Evolutionary conservation across 30 jellyfish, hydroid and myxozoan genomes (phyloP).

Genomic region (Cassiopea andromeda): DNA sequence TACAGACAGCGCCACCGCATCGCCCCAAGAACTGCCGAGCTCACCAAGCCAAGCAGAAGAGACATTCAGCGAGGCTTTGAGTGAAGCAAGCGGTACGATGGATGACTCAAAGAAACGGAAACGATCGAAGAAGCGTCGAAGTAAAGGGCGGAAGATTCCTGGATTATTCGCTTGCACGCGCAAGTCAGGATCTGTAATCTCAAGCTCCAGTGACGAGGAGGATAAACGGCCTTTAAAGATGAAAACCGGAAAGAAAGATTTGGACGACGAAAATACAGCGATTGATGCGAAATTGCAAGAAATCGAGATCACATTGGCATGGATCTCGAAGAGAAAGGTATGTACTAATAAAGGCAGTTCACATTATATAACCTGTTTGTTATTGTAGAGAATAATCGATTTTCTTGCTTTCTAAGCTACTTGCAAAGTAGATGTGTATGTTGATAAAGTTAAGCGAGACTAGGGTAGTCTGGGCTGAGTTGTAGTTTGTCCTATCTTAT

Average conservation of each 20-base stretch:
- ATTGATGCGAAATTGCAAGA: conserved; percentile 69
- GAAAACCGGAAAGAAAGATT: conserved; percentile 10
- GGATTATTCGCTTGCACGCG: conserved; percentile 73
- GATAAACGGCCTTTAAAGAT: conserved; percentile 56
- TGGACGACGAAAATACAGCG: conserved; percentile 20
- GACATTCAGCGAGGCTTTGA: conserved; percentile 35
- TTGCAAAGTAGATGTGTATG: too few relatives aligned
- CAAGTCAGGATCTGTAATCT: conserved; percentile 31
- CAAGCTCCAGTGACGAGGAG: conserved; percentile 75
- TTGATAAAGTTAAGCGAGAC: too few relatives aligned
- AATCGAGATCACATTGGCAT: conserved; percentile 66
- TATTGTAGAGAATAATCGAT: not conserved
- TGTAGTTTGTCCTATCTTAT: too few relatives aligned
- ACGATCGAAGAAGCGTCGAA: conserved; percentile 42
- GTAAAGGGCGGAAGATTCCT: conserved; percentile 56
- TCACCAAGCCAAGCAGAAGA: conserved; percentile 50
- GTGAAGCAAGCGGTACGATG: conserved; percentile 59
- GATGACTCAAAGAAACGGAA: conserved; percentile 33
- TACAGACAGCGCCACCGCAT: conserved; percentile 37
- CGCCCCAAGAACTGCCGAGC: conserved; percentile 38
- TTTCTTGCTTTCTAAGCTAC: too few relatives aligned
- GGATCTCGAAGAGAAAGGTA: conserved; percentile 77
- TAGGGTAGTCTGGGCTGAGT: too few relatives aligned
- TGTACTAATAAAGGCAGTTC: not conserved
- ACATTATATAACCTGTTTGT: not conserved